Conservation (phyloP, 2,113 vertebrate genomes). For the Xenus cinereus region DNA sequence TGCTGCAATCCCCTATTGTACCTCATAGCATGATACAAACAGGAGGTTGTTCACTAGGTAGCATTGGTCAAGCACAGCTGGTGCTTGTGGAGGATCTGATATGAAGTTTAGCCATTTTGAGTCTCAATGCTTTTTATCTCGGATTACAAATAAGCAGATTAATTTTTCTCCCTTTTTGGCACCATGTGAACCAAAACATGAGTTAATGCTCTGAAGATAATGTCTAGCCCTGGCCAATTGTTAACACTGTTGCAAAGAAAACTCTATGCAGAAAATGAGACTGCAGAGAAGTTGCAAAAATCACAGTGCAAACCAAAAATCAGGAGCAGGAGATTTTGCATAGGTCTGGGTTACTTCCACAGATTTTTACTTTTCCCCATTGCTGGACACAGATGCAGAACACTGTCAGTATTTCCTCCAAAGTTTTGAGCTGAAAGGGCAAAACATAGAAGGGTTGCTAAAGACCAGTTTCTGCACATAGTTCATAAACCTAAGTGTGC, state of each 20-base stretch:
- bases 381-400: background rate
- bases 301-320: background rate
- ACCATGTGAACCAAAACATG: background rate
- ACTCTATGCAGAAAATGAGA: background rate
- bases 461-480: background rate
- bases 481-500: background rate
- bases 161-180: background rate
- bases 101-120: background rate
- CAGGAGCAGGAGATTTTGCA: background rate
- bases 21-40: background rate
- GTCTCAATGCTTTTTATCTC: background rate
- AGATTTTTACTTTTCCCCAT: background rate
- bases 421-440: background rate
- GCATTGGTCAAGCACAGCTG: background rate
- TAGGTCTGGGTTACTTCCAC: background rate
- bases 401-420: background rate
- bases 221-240: background rate
- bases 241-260: background rate
- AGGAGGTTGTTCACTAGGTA: background rate
- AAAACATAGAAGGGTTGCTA: background rate
- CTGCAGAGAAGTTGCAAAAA: background rate
- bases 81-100: background rate
- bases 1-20: background rate
- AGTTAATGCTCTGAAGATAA: background rate
- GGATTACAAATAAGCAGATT: background rate